phyloP scores from a whole-genome alignment of 2,888 invertebrate species.

The Drosophila nigricruria region DNA sequence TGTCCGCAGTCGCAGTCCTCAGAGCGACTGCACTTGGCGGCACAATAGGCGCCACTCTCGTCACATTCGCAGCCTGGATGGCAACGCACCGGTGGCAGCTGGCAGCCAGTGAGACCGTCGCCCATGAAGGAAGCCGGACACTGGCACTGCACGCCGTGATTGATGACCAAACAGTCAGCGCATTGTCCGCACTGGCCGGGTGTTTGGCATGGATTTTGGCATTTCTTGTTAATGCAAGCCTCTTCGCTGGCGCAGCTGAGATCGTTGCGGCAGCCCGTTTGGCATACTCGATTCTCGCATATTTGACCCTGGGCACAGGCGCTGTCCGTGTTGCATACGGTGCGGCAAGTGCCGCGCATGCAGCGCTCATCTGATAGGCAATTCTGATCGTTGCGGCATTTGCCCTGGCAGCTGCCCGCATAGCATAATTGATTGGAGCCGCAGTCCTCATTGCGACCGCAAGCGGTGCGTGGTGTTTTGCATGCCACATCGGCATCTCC shows the following conservation, averaged over 20 bases:
- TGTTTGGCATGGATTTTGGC: slow-evolving; percentile 91
- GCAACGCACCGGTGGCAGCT: slow-evolving; percentile 90
- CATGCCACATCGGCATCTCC: slow-evolving; percentile 92
- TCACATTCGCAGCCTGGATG: slow-evolving; percentile 93
- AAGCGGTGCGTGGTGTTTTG: slow-evolving; percentile 88
- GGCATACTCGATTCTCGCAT: slow-evolving; percentile 94
- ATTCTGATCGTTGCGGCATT: slow-evolving; percentile 92
- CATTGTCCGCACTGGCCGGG: slow-evolving; percentile 92
- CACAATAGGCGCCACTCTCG: slow-evolving; percentile 91
- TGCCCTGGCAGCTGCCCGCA: slow-evolving; percentile 91
- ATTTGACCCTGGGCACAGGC: slow-evolving; percentile 93
- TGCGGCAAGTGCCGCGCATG: slow-evolving; percentile 92
- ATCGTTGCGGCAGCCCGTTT: slow-evolving; percentile 94
- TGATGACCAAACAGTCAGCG: slow-evolving; percentile 92
- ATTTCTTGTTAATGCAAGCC: slow-evolving; percentile 93
- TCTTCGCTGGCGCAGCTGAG: slow-evolving; percentile 90
- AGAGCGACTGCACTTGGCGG: slow-evolving; percentile 88
- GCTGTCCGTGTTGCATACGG: slow-evolving; percentile 94
- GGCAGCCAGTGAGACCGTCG: slow-evolving; percentile 92
- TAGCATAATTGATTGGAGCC: slow-evolving; percentile 90
- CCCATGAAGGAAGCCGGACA: slow-evolving; percentile 93
- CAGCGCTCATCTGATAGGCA: slow-evolving; percentile 95
- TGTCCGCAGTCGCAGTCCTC: slow-evolving; percentile 93
- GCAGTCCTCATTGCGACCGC: slow-evolving; percentile 89
- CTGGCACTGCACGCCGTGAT: slow-evolving; percentile 94